Evolutionary conservation across 1,140 invertebrate species (phyloP), one percentile per base, ranked within the genome.

Genomic region (Hypsibius dujardini): DNA sequence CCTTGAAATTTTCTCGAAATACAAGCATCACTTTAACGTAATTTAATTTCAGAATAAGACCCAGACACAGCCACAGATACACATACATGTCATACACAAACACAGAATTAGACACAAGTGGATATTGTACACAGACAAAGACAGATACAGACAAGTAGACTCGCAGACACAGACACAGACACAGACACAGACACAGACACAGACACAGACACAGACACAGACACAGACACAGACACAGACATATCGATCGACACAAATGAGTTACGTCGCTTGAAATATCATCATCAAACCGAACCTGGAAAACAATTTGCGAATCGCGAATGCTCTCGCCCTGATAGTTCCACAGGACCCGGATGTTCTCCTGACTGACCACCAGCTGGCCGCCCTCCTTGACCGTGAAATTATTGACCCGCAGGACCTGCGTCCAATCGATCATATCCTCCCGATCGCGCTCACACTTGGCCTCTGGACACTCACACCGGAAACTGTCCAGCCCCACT

Each of bases 231-330:
- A n/a, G n/a, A n/a, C n/a, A n/a, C n/a, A n/a, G n/a, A n/a, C n/a
- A n/a, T n/a, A n/a, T n/a, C n/a, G n/a, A n/a, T n/a, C n/a, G n/a
- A n/a, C n/a, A n/a, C n/a, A n/a, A n/a, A n/a, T n/a, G n/a, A n/a
- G n/a, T n/a, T n/a, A n/a, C n/a, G n/a, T n/a, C n/a, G n/a, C n/a
- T n/a, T n/a, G n/a, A n/a, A n/a, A n/a, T n/a, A n/a, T 56, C 7
- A n/a, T 7, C n/a, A 56, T 7, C n/a, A 56, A 56, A 62, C 12
- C 75, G 72, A 12, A 80, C 74, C 69, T 73, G 71, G 72, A 80
- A 79, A 28, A 77, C 71, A 60, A 80, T 75, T 7, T 75, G 75
- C 3, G 77, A 77, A 50, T 79, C 77, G 7, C 75, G 47, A 3
- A 79, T 73, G 7, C 73, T 72, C 72, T 76, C 74, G 47, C 71